Evolutionary conservation across 2,113 vertebrate species (phyloP), one percentile per base, ranked within the genome.

Genomic region (Montifringilla adamsi): DNA sequence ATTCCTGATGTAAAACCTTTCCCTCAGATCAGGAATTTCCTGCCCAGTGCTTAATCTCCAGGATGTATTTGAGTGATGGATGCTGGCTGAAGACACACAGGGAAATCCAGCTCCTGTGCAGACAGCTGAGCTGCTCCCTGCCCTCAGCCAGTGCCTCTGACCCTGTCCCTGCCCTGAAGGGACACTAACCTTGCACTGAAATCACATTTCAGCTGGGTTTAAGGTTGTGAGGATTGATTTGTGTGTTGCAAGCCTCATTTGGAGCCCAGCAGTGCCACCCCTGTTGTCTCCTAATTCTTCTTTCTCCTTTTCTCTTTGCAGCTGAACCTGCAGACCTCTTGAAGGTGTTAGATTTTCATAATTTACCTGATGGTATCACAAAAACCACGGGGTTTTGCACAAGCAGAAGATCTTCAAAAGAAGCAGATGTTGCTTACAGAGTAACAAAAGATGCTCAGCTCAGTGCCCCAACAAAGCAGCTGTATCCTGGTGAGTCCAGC

Each of bases 331-430:
- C 98, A 93, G 98, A 99, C 97, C 98, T 99, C 96, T 98, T 99
- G 98, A 99, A 99, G 98, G 99, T 99, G 95, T 98, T 99, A 98
- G 99, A 99, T 97, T 99, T 99, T 97, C 99, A 98, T 81, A 99
- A 98, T 98, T 98, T 99, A 98, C 99, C 99, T 7, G 99, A 99
- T 2, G 99, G 99, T 21, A 98, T 99, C 95, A 98, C 98, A 16
- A 99, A 98, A 98, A 98, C 99, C 66, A 99, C 99, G 53, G 99
- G 99, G 39, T 98, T 99, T 91, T 99, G 99, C 93, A 96, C 99
- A 90, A 98, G 98, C 60, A 97, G 99, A 94, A 97, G 98, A 88
- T 99, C 99, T 55, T 98, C 99, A 52, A 98, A 98, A 97, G 98
- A 98, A 87, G 98, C 99, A 1, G 99, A 99, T 41, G 98, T 99